phyloP scores from a whole-genome alignment of 2,888 invertebrate genomes.

The Venusia cambrica region DNA sequence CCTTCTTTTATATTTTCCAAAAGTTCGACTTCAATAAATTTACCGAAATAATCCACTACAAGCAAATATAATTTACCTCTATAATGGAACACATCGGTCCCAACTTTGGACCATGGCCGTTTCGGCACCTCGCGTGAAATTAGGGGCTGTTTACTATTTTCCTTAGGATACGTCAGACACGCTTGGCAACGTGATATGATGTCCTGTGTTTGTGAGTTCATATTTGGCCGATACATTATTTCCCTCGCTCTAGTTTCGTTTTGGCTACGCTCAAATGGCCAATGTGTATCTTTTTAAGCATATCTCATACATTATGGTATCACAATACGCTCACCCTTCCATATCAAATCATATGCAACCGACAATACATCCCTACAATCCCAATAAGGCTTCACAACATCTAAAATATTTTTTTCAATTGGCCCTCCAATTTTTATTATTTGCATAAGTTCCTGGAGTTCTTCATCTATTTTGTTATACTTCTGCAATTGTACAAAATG shows the following conservation, averaged over 20 bases:
- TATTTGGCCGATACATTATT: constrained; percentile 28
- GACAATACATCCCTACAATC: constrained; percentile 18
- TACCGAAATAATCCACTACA: constrained; percentile 20
- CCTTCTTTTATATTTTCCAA: constrained; percentile 15
- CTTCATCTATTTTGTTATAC: constrained; percentile 11
- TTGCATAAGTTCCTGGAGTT: constrained; percentile 5
- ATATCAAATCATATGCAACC: constrained; percentile 19
- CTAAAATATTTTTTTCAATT: neutral
- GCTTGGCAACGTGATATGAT: constrained; percentile 23
- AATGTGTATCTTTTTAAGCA: constrained; percentile 22
- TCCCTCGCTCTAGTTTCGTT: constrained; percentile 24
- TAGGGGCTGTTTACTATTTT: constrained; percentile 2
- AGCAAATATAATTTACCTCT: constrained; percentile 13
- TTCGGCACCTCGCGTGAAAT: constrained; percentile 17
- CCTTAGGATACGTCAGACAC: constrained; percentile 20
- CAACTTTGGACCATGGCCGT: constrained; percentile 22
- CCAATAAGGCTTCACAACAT: constrained; percentile 11
- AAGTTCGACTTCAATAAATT: constrained; percentile 19
- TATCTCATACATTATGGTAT: constrained; percentile 22
- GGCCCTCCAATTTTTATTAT: constrained; percentile 4
- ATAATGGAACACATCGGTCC: constrained; percentile 15
- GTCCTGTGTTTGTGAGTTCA: constrained; percentile 23
- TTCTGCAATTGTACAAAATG: constrained; percentile 23
- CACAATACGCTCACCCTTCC: constrained; percentile 23
- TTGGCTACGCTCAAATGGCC: constrained; percentile 29